Conservation (phyloP, 2,113 vertebrate species). For the Coreoperca whiteheadi region DNA sequence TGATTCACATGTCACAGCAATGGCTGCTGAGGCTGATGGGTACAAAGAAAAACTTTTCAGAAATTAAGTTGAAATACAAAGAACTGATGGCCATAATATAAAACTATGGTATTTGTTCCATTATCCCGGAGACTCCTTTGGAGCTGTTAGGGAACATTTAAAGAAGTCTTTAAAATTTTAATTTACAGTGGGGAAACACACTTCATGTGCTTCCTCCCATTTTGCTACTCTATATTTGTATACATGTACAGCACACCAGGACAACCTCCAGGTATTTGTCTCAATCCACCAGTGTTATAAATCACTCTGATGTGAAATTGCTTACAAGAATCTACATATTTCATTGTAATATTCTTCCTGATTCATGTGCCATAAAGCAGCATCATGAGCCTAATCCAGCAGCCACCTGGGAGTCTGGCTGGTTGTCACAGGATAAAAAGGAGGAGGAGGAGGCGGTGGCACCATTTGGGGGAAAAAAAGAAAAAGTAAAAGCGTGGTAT, state of each 20-base stretch:
- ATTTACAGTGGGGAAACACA: slow-evolving; percentile 9
- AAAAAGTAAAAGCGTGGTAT: slow-evolving; percentile 16
- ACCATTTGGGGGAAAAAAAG: not conserved
- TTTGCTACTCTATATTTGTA: slow-evolving; percentile 11
- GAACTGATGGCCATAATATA: not conserved
- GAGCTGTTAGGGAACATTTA: not conserved
- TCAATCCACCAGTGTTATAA: slow-evolving; percentile 53
- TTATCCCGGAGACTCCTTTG: not conserved
- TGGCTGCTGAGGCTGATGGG: slow-evolving; percentile 20
- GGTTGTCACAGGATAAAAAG: slow-evolving; percentile 46
- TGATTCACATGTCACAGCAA: not conserved
- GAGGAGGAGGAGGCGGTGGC: slow-evolving; percentile 2
- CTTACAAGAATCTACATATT: slow-evolving; percentile 60
- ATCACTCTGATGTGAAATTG: slow-evolving; percentile 72
- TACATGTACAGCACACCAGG: slow-evolving; percentile 3
- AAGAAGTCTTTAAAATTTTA: slow-evolving; percentile 31
- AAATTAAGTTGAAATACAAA: not conserved
- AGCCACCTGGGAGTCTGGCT: slow-evolving; percentile 51
- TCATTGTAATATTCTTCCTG: slow-evolving; percentile 58
- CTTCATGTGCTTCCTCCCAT: not conserved
- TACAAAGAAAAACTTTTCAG: slow-evolving; percentile 18
- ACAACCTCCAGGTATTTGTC: slow-evolving; percentile 31
- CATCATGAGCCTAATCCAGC: slow-evolving; percentile 57
- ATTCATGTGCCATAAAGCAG: slow-evolving; percentile 72
- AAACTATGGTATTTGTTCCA: not conserved